These are phyloP conservation scores for Xylocampa areola DNA, from an alignment of 2,888 invertebrate genomes.

Conservation along the genomic window DNA sequence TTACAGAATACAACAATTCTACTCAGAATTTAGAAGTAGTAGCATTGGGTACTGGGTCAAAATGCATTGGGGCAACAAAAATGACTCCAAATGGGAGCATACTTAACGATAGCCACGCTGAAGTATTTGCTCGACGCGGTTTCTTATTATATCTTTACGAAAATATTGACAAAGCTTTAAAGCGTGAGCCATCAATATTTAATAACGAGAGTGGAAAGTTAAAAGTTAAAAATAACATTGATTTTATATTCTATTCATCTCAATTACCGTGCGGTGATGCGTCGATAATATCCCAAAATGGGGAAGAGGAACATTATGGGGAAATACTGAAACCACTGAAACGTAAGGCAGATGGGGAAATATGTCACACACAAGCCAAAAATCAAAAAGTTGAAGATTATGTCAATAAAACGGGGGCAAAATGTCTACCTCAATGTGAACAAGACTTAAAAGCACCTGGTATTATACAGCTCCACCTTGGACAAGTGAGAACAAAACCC, in stretches of 20 bases:
- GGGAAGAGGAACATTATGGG: constrained; percentile 72
- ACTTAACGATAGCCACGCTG: constrained; percentile 97
- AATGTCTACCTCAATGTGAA: constrained; percentile 90
- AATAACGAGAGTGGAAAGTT: constrained; percentile 73
- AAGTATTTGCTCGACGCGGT: constrained; percentile 95
- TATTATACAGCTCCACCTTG: constrained; percentile 91
- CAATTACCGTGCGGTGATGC: constrained; percentile 98
- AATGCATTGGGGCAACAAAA: constrained; percentile 94
- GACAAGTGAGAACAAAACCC: constrained; percentile 95
- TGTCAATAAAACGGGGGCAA: constrained; percentile 96
- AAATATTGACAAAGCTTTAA: constrained; percentile 86
- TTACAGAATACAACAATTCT: constrained; percentile 89
- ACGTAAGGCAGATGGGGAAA: constrained; percentile 62
- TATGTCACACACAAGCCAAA: constrained; percentile 63
- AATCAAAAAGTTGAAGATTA: constrained; percentile 66
- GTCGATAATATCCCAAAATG: constrained; percentile 93
- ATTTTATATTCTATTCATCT: constrained; percentile 96
- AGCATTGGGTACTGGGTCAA: constrained; percentile 97
- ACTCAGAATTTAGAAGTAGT: constrained; percentile 89
- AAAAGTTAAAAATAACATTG: constrained; percentile 88
- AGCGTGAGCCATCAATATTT: constrained; percentile 75
- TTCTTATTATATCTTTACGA: constrained; percentile 94
- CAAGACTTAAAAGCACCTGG: constrained; percentile 91
- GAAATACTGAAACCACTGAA: constrained; percentile 68
- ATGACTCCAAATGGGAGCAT: constrained; percentile 92